Evolutionary conservation across 2,888 invertebrate genomes (phyloP), one percentile per base, ranked within the genome.

Genomic region (Eledona agricola): DNA sequence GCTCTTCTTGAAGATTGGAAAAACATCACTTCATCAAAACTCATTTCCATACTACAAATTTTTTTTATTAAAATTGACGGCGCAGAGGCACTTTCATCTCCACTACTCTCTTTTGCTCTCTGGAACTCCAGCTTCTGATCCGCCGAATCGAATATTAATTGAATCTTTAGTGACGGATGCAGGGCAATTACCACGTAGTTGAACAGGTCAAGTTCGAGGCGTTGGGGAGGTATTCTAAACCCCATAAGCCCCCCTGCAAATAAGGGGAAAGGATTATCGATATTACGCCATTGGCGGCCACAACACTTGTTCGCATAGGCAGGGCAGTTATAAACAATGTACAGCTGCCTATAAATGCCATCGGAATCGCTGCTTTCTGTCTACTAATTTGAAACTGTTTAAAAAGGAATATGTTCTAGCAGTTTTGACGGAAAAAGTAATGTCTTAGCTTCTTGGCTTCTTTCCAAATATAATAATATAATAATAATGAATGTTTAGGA

Each of bases 311-410:
- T 37, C 22, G 37, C 11, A 37, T 37, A 9, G 37, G 1, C 34
- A 17, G 2, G 2, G 37, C 37, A 37, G 4, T 37, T 2, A 37
- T 37, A 2, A 37, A 22, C 37, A 37, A 37, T 37, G 22, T 22
- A 9, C 22, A 37, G 10, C 23, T 37, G 20, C 22, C 20, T 37
- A 22, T 20, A 37, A 37, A 37, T 10, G 20, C 22, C 35, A 35
- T 37, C n/a, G n/a, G n/a, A n/a, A n/a, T n/a, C 23, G 37, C 22
- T 37, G 37, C 37, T 37, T 22, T 37, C 37, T 37, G 37, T 20
- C 37, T 37, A 37, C 37, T 37, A 37, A 37, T 37, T 37, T 37
- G 37, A 23, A 37, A n/a, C n/a, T n/a, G n/a, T n/a, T n/a, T n/a
- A n/a, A n/a, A n/a, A n/a, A n/a, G n/a, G n/a, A n/a, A n/a, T n/a